Conservation (phyloP, 2,888 invertebrate species). For the Trissolcus japonicus region DNA sequence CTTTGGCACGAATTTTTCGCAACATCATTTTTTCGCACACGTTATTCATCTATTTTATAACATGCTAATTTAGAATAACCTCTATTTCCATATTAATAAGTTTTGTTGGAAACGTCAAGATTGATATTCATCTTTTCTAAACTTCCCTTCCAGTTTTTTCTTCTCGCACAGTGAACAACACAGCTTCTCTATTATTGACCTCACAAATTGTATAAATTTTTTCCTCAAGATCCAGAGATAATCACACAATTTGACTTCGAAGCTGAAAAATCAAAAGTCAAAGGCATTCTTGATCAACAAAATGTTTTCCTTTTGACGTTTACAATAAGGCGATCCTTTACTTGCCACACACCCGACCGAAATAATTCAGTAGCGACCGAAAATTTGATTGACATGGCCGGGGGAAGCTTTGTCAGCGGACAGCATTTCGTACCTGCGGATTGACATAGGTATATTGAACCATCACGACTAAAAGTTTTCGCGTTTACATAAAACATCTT, state of each 20-base stretch:
- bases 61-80: not conserved
- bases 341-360: constrained; percentile 12
- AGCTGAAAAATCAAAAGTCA: constrained; percentile 42
- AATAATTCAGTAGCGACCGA: constrained; percentile 42
- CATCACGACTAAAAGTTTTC: constrained; percentile 8
- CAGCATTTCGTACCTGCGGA: constrained; percentile 12
- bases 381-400: constrained; percentile 43
- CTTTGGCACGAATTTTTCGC: not conserved
- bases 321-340: constrained; percentile 15
- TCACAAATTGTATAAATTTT: constrained; percentile 15
- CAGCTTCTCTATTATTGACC: constrained; percentile 26
- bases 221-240: constrained; percentile 8
- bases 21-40: not conserved
- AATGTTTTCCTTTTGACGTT: constrained; percentile 28
- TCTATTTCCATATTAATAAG: not conserved
- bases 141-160: no score
- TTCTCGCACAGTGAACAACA: not conserved
- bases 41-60: not conserved
- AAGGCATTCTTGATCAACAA: constrained; percentile 17
- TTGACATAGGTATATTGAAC: constrained; percentile 21
- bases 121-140: no score
- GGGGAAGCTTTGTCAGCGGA: constrained; percentile 21
- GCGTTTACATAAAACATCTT: constrained; percentile 29
- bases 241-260: constrained; percentile 23
- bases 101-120: constrained; percentile 5